These are phyloP conservation scores for Ladona fulva DNA, from an alignment of 1,140 invertebrate species.

Conservation along the genomic window DNA sequence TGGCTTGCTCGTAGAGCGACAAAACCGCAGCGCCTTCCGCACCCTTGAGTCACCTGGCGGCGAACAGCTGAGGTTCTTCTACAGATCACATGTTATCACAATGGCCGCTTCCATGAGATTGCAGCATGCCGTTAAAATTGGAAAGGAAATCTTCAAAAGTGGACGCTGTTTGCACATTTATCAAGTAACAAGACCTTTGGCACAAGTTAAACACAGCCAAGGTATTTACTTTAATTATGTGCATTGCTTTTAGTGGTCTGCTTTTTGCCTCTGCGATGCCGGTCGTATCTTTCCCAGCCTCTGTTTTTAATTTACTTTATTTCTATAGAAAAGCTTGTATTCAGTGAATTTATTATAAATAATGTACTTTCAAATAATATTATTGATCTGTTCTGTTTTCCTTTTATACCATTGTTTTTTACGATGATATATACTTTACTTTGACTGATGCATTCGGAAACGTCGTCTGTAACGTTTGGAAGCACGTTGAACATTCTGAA, in stretches of 20 bases:
- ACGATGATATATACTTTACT: too few species aligned
- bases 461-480: too few species aligned
- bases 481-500: too few species aligned
- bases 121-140: slow-evolving; percentile 15
- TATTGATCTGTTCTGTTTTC: too few species aligned
- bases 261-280: too few species aligned
- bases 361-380: too few species aligned
- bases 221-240: not conserved
- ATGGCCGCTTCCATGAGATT: slow-evolving; percentile 20
- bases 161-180: slow-evolving; percentile 6
- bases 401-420: too few species aligned
- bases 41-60: slow-evolving; percentile 19
- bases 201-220: not conserved
- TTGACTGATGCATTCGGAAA: too few species aligned
- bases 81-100: slow-evolving; percentile 19
- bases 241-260: not conserved
- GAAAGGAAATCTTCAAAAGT: slow-evolving; percentile 10
- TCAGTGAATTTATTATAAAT: too few species aligned
- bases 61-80: slow-evolving; percentile 14
- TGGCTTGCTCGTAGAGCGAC: slow-evolving; percentile 13
- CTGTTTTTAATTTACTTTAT: too few species aligned
- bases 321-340: too few species aligned
- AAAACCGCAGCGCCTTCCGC: slow-evolving; percentile 16
- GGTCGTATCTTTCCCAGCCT: too few species aligned
- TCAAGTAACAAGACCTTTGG: not conserved